phyloP scores from a whole-genome alignment of 2,888 invertebrate species.

The Minunthozetes semirufus region DNA sequence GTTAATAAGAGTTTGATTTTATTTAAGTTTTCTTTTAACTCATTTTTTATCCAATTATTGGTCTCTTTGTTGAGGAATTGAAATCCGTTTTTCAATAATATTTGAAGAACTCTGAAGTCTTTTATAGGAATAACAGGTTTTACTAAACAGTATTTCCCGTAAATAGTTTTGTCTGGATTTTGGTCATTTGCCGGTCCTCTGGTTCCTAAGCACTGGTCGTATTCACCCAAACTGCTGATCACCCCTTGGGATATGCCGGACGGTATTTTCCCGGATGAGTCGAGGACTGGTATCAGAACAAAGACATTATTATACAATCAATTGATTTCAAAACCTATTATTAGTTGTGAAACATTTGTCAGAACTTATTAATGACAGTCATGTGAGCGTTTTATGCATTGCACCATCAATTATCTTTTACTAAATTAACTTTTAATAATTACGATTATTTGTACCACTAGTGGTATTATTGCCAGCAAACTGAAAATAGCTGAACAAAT shows the following conservation, averaged over 20 bases:
- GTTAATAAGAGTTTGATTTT: not conserved
- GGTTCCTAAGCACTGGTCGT: constrained; percentile 15
- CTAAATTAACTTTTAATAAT: no score
- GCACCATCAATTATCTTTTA: no score
- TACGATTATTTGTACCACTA: no score
- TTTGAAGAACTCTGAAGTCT: not conserved
- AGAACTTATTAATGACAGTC: no score
- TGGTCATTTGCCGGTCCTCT: not conserved
- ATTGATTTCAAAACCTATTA: no score
- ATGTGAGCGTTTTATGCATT: no score
- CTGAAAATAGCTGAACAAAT: no score
- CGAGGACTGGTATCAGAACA: not conserved
- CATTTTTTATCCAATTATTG: not conserved
- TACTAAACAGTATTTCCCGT: constrained; percentile 34
- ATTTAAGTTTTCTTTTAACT: not conserved
- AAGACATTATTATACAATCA: no score
- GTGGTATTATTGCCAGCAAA: no score
- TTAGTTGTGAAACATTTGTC: no score
- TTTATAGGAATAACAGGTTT: not conserved
- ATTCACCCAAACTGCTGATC: constrained; percentile 3
- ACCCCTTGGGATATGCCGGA: not conserved
- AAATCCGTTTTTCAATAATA: not conserved
- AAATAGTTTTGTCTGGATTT: not conserved
- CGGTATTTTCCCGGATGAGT: not conserved
- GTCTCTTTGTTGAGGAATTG: not conserved